Evolutionary conservation across 1,140 invertebrate species (phyloP).

Genomic region (Mamestra configurata): DNA sequence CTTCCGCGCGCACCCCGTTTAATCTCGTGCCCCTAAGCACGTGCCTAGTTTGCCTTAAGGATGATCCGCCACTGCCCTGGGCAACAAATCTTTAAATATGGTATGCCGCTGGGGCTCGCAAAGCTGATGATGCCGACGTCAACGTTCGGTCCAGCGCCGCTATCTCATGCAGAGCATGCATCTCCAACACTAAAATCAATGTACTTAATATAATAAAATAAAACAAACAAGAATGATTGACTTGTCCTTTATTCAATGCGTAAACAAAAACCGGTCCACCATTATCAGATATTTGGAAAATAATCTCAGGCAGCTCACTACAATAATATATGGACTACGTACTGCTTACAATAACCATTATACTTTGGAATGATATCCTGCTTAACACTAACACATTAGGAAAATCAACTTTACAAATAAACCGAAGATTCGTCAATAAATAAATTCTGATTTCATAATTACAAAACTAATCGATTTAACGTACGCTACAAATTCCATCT

Average conservation of each 20-base stretch:
- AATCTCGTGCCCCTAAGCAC: no score
- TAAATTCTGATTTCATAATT: slow-evolving; percentile 83
- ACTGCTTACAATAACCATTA: slow-evolving; percentile 66
- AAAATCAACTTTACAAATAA: slow-evolving; percentile 81
- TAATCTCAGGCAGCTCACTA: slow-evolving; percentile 68
- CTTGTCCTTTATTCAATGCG: slow-evolving; percentile 86
- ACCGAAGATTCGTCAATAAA: slow-evolving; percentile 81
- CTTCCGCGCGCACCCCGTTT: no score
- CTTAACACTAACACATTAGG: slow-evolving; percentile 65
- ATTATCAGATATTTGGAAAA: slow-evolving; percentile 69
- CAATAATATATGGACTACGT: slow-evolving; percentile 68
- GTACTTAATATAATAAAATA: neutral
- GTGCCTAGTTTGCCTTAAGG: no score
- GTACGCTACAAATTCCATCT: slow-evolving; percentile 76
- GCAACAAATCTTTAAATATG: no score
- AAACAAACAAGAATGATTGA: slow-evolving; percentile 54
- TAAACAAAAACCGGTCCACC: slow-evolving; percentile 84
- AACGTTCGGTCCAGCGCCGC: no score
- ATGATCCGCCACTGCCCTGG: no score
- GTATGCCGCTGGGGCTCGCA: no score
- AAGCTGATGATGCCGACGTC: no score
- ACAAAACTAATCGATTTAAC: slow-evolving; percentile 78
- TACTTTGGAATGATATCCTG: slow-evolving; percentile 85
- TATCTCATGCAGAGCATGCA: no score
- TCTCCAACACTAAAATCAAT: no score